Conservation (phyloP, 2,888 invertebrate genomes). For the Atethmia centrago region DNA sequence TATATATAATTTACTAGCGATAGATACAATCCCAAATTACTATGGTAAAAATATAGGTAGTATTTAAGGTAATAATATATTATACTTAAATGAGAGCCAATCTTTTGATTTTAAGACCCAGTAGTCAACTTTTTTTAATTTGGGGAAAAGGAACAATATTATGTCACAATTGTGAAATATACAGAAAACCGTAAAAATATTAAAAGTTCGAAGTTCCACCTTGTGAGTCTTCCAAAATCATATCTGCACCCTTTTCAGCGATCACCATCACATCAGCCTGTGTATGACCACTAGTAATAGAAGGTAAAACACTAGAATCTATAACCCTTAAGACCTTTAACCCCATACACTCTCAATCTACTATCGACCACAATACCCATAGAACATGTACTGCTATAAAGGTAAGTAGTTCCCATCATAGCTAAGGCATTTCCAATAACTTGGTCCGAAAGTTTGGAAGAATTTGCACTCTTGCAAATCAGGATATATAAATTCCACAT, state of each 20-base stretch:
- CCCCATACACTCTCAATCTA: constrained; percentile 83
- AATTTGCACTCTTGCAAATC: constrained; percentile 47
- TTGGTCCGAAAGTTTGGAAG: neutral
- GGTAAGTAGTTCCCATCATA: constrained; percentile 40
- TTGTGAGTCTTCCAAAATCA: constrained; percentile 54
- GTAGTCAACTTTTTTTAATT: too few species aligned
- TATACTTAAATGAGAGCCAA: too few species aligned
- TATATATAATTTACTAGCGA: too few species aligned
- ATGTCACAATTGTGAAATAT: too few species aligned
- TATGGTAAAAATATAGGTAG: too few species aligned
- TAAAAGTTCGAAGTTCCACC: neutral
- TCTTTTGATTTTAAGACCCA: neutral
- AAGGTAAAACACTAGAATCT: constrained; percentile 92
- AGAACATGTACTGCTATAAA: constrained; percentile 62
- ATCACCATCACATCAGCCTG: constrained; percentile 91
- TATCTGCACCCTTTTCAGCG: constrained; percentile 88
- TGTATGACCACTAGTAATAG: constrained; percentile 89
- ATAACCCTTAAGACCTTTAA: constrained; percentile 90
- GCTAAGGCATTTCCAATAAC: constrained; percentile 53
- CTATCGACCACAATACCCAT: constrained; percentile 58
- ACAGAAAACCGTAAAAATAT: neutral
- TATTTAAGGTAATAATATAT: too few species aligned
- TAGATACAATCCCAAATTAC: too few species aligned
- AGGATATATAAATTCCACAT: constrained; percentile 71
- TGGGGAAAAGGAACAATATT: neutral